Percentiles rank a stretch among this genome's conserved stretches.
Conservation (phyloP, 2,113 vertebrate genomes). For the Petrocephalus zakoni region DNA sequence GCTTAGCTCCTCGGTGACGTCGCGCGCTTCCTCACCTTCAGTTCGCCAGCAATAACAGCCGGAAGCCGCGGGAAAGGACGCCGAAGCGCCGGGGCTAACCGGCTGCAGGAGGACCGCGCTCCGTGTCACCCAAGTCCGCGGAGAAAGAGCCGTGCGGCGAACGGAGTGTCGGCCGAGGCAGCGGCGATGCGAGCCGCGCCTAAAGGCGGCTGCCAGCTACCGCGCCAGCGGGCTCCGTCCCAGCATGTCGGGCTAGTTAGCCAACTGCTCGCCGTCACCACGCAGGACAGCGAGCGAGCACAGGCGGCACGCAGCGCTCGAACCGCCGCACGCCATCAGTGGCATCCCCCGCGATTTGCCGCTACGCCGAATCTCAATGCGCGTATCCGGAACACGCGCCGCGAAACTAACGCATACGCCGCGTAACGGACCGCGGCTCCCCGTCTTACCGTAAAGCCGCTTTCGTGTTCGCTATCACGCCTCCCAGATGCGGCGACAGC, state of each 20-base stretch:
- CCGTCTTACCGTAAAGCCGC: slow-evolving; percentile 15
- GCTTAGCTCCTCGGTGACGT: neutral
- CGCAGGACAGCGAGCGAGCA: neutral
- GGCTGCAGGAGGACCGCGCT: neutral
- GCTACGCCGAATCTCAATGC: neutral
- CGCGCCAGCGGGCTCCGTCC: neutral
- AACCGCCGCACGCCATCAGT: neutral
- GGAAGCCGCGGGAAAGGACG: neutral
- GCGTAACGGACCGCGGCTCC: neutral
- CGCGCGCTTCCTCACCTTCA: neutral
- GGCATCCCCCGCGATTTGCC: neutral
- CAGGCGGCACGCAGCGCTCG: neutral
- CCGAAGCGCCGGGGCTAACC: neutral
- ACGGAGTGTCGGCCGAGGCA: neutral
- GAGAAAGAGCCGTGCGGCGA: neutral
- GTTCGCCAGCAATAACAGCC: neutral
- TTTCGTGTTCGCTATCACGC: slow-evolving; percentile 12
- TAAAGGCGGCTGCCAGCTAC: neutral
- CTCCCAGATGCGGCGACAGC: slow-evolving; percentile 8
- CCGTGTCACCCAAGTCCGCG: neutral
- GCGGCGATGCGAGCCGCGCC: neutral
- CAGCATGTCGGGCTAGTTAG: neutral
- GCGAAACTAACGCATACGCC: neutral
- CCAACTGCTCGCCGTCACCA: neutral
- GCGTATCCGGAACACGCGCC: neutral